Evolutionary conservation across 2,113 vertebrate species (phyloP).

Genomic region (Pseudorectes ferrugineus): DNA sequence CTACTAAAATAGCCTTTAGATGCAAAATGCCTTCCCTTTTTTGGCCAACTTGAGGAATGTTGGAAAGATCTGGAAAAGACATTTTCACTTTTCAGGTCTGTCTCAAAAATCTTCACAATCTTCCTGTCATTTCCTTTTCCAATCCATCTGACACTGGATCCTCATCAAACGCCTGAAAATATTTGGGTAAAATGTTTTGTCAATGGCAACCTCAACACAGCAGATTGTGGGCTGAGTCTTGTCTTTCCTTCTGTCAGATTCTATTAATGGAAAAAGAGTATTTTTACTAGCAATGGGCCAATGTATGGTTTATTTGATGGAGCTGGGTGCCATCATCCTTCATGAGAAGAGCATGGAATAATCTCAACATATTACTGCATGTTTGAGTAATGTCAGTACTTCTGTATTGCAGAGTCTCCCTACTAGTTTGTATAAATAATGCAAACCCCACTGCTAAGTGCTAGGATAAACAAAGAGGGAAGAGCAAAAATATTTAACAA

Average conservation of each 20-base stretch:
- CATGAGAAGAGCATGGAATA: neutral
- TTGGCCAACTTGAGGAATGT: slow-evolving; percentile 29
- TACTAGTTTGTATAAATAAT: neutral
- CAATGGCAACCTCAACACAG: neutral
- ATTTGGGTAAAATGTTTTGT: slow-evolving; percentile 32
- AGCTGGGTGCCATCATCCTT: neutral
- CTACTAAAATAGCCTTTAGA: slow-evolving; percentile 40
- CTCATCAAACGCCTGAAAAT: slow-evolving; percentile 18
- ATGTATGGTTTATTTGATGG: neutral
- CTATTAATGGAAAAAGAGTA: neutral
- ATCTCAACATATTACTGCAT: neutral
- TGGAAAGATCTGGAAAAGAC: slow-evolving; percentile 57
- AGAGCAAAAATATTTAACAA: neutral
- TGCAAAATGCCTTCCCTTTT: slow-evolving; percentile 33
- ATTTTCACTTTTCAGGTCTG: slow-evolving; percentile 50
- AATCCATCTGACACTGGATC: slow-evolving; percentile 32
- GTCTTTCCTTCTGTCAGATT: neutral
- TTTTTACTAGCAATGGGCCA: slow-evolving; percentile 1
- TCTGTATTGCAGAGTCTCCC: neutral
- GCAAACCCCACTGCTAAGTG: neutral
- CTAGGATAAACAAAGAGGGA: neutral
- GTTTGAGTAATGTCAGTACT: neutral
- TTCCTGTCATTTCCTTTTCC: slow-evolving; percentile 48
- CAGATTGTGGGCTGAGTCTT: neutral
- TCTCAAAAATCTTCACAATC: slow-evolving; percentile 38